Percentiles rank a stretch among this genome's conserved stretches.
Evolutionary conservation across 2,888 invertebrate species (phyloP).

Genomic region (Agrochola lota): DNA sequence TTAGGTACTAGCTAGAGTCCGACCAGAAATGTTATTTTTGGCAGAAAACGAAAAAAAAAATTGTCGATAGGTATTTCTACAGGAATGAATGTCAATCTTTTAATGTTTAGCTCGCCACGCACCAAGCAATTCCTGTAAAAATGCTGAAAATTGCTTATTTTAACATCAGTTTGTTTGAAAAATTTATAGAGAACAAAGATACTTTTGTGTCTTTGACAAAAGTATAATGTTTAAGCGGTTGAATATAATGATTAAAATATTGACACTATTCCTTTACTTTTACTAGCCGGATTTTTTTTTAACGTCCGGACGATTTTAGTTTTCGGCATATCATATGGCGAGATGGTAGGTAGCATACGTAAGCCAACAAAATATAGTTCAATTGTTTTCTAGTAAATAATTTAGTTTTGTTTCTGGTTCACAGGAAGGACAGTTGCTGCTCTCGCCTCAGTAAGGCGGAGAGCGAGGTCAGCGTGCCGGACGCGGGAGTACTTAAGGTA

Average conservation of each 20-base stretch:
- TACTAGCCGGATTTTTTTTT: not conserved
- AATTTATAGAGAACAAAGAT: too few species aligned
- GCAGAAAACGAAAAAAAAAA: not conserved
- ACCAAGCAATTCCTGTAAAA: not conserved
- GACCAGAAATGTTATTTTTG: not conserved
- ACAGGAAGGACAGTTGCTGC: conserved; percentile 46
- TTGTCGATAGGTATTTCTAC: not conserved
- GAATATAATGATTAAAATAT: not conserved
- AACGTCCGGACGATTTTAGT: not conserved
- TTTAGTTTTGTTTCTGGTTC: not conserved
- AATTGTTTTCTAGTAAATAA: not conserved
- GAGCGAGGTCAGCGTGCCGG: conserved; percentile 64
- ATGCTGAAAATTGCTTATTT: not conserved
- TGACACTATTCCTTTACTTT: not conserved
- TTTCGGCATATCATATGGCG: too few species aligned
- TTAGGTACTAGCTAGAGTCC: not conserved
- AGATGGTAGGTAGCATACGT: not conserved
- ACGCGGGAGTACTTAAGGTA: conserved; percentile 60
- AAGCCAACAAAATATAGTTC: not conserved
- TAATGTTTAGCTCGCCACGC: not conserved
- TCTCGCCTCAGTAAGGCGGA: conserved; percentile 70
- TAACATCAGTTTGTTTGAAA: too few species aligned
- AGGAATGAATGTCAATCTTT: not conserved
- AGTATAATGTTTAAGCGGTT: too few species aligned
- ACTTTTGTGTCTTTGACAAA: not conserved